phyloP scores from a whole-genome alignment of 2,113 vertebrate genomes.

The Gadus chalcogrammus region DNA sequence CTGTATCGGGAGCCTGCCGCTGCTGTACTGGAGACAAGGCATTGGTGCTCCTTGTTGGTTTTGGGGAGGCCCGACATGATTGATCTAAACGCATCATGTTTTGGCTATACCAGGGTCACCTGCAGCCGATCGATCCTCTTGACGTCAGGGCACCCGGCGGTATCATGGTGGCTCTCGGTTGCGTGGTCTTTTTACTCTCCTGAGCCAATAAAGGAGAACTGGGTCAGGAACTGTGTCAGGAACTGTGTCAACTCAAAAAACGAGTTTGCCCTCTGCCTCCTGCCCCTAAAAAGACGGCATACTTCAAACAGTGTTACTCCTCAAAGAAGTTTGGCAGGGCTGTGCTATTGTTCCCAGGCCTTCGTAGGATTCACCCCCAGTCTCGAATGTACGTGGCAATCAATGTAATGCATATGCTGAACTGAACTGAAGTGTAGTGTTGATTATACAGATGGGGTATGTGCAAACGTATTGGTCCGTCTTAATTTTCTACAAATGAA shows the following conservation, averaged over 20 bases:
- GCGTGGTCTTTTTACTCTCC: not conserved
- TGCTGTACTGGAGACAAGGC: conserved; percentile 26
- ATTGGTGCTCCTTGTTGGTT: conserved; percentile 55
- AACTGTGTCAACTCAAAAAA: not conserved
- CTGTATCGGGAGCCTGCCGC: conserved; percentile 26
- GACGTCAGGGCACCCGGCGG: conserved; percentile 25
- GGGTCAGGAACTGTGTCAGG: too few species aligned
- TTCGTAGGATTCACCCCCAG: too few species aligned
- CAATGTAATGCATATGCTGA: too few species aligned
- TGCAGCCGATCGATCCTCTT: conserved; percentile 36
- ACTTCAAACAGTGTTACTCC: conserved; percentile 44
- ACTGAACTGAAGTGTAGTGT: conserved; percentile 9
- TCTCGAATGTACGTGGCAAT: too few species aligned
- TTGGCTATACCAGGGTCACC: conserved; percentile 37
- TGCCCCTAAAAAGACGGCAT: conserved; percentile 36
- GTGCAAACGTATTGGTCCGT: too few species aligned
- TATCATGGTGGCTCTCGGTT: not conserved
- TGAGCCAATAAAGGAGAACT: conserved; percentile 8
- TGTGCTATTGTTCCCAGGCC: too few species aligned
- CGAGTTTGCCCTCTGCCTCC: conserved; percentile 27
- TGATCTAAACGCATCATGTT: conserved; percentile 35
- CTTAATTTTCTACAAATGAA: too few species aligned
- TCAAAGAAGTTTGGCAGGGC: not conserved
- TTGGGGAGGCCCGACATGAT: conserved; percentile 36
- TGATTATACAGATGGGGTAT: conserved; percentile 8